Conservation (phyloP, 2,888 invertebrate genomes). For the Rhagonycha lutea region DNA sequence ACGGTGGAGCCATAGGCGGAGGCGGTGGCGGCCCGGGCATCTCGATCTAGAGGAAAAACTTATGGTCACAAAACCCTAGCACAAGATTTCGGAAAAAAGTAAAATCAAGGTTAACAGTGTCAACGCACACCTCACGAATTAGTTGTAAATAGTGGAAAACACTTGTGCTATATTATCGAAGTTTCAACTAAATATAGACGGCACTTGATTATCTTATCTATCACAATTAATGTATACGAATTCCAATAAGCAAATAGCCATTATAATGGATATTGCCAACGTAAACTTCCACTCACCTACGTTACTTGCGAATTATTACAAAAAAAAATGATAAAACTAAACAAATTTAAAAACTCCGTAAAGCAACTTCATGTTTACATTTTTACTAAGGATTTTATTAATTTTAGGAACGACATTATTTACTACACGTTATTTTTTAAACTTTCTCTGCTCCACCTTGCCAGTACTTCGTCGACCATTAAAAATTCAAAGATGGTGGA, state of each 20-base stretch:
- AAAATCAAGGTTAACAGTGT: neutral
- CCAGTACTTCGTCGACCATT: slow-evolving; percentile 24
- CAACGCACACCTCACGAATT: neutral
- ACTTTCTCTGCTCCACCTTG: slow-evolving; percentile 31
- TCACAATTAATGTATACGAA: slow-evolving; percentile 6
- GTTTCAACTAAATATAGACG: neutral
- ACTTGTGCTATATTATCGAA: neutral
- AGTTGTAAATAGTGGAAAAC: neutral
- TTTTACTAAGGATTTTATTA: neutral
- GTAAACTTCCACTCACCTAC: slow-evolving; percentile 28
- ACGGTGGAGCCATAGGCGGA: slow-evolving; percentile 69
- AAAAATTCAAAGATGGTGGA: slow-evolving; percentile 28
- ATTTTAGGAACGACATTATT: slow-evolving; percentile 12
- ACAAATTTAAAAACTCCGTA: slow-evolving; percentile 8
- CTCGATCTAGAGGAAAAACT: slow-evolving; percentile 12
- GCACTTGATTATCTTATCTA: slow-evolving; percentile 17
- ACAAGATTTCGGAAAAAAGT: neutral
- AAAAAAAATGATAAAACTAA: slow-evolving; percentile 10
- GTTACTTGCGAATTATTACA: neutral
- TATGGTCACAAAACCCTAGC: neutral
- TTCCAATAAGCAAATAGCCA: slow-evolving; percentile 20
- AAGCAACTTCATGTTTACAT: slow-evolving; percentile 12
- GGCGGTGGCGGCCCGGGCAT: slow-evolving; percentile 66
- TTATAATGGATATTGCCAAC: slow-evolving; percentile 19
- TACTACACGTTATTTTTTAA: slow-evolving; percentile 10